Percentiles rank a stretch among this genome's conserved stretches.
These are phyloP conservation scores for Triplophysa bombifrons DNA, from an alignment of 2,797 vertebrate species.

Conservation along the genomic window DNA sequence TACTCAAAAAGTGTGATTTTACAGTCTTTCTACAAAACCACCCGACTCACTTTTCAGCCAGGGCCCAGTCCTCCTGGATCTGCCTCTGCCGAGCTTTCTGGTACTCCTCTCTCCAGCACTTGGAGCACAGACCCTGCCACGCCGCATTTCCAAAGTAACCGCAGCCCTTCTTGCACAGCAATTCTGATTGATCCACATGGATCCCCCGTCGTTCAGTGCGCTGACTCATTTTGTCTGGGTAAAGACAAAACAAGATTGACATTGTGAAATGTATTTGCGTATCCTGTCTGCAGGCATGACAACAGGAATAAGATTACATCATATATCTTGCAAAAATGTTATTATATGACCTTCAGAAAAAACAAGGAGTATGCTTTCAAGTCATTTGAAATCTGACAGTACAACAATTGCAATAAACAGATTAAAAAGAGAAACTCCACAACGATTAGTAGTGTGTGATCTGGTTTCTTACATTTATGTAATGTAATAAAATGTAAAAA, in stretches of 20 bases:
- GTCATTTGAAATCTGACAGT: neutral
- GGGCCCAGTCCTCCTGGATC: slow-evolving; percentile 97
- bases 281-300: neutral
- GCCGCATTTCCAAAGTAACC: slow-evolving; percentile 96
- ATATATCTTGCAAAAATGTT: neutral
- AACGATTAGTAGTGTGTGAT: neutral
- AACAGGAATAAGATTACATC: neutral
- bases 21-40: neutral
- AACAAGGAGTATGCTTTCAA: neutral
- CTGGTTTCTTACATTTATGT: neutral
- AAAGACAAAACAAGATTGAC: slow-evolving; percentile 7
- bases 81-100: slow-evolving; percentile 93
- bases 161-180: slow-evolving; percentile 97
- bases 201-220: slow-evolving; percentile 92
- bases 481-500: neutral
- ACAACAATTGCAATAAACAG: neutral
- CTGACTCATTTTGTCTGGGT: slow-evolving; percentile 84
- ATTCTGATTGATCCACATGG: slow-evolving; percentile 95
- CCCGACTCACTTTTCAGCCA: slow-evolving; percentile 90
- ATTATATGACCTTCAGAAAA: neutral
- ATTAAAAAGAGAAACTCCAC: neutral
- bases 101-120: slow-evolving; percentile 98
- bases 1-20: neutral
- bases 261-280: slow-evolving; percentile 4
- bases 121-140: slow-evolving; percentile 98